Evolutionary conservation across 1,140 invertebrate genomes (phyloP), one percentile per base, ranked within the genome.

Genomic region (Rhagoletis pomonella): DNA sequence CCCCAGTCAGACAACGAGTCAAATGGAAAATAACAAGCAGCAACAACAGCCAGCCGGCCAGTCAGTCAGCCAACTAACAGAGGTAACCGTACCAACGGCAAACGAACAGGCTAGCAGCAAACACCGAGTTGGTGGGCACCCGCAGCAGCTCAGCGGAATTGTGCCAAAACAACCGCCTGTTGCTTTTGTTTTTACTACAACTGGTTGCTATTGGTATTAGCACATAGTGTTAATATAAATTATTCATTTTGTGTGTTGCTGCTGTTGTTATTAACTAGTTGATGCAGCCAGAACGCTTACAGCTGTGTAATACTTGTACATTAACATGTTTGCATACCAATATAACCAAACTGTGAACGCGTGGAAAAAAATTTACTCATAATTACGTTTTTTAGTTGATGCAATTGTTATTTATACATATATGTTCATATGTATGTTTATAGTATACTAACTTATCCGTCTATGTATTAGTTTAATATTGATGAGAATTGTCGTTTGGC

Each of bases 81-180:
- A 50, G 69, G 69, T 55, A 81, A 42, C 73, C 73, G 47, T 47
- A 81, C 42, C n/a, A 55, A 10, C 17, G 69, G 42, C 69, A 73
- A n/a, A 12, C 39, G 69, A 73, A 73, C 69, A 73, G 69, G 69
- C 69, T 47, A 73, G 12, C 69, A 73, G 69, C 39, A 19, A 12
- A 14, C 64, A 17, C 3, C 12, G 73, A 81, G 73, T 81, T 55
- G 50, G 55, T 55, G 50, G 55, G 73, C 50, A 58, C 47, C 47
- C 44, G 50, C 17, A 81, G 6, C 73, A 81, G 73, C 73, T 47
- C 67, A 14, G 67, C 42, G 44, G 64, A 29, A 9, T 73, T 6
- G 47, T 81, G 47, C 5, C 47, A 47, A 86, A 67, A 86, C 62
- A 86, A 86, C 62, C 59, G 62, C 59, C 85, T 86, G 85, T 86